phyloP scores from a whole-genome alignment of 1,140 invertebrate species.

The Harpegnathos saltator region DNA sequence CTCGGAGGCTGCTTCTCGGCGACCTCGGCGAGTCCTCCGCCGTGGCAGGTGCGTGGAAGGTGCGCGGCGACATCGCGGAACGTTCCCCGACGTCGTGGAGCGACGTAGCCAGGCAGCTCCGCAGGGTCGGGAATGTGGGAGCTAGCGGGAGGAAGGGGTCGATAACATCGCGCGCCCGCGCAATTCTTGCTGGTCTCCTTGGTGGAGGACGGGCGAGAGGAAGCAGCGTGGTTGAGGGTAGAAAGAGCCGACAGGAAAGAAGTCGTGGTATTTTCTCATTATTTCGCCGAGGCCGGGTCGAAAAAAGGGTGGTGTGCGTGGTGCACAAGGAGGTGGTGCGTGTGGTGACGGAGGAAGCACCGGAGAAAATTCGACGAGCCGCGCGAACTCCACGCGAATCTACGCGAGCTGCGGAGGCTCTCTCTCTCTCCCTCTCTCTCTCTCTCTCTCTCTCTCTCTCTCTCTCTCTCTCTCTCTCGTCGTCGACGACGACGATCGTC shows the following conservation, averaged over 20 bases:
- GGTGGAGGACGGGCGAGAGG: neutral
- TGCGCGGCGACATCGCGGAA: neutral
- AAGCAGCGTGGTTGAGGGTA: no score
- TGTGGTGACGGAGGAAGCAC: no score
- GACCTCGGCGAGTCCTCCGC: neutral
- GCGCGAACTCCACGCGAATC: no score
- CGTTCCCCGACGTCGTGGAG: neutral
- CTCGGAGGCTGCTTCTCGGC: neutral
- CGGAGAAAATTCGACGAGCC: no score
- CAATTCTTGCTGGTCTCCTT: constrained; percentile 62
- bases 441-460: no score
- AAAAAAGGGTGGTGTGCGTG: neutral
- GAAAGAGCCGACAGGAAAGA: no score
- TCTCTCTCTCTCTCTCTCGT: no score
- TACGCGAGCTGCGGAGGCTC: no score
- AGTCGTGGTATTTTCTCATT: neutral
- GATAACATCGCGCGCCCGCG: constrained; percentile 80
- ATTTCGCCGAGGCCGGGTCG: neutral
- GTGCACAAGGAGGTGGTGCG: neutral
- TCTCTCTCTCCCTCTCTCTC: no score
- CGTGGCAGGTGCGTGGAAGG: constrained; percentile 12
- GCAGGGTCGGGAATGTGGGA: neutral
- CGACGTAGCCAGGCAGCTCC: constrained; percentile 4
- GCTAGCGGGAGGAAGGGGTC: constrained; percentile 72
- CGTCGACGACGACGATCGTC: no score